Conservation (phyloP, 30 jellyfish, hydroid and myxozoan genomes). For the Aurelia coerulea region DNA sequence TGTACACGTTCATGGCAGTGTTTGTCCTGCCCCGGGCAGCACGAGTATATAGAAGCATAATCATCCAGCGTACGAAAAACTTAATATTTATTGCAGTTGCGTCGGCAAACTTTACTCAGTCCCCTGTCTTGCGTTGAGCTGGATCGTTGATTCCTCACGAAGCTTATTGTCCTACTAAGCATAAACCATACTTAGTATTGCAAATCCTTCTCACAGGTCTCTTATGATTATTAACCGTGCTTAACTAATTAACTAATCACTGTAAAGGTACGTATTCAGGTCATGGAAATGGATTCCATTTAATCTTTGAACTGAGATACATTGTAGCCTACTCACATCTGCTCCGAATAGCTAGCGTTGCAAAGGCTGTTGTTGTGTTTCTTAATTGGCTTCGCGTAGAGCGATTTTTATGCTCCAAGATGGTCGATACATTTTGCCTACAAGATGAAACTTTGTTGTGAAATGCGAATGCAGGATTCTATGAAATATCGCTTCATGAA, state of each 20-base stretch:
- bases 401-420: background rate
- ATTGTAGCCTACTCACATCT: slow-evolving; percentile 20
- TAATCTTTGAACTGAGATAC: slow-evolving; percentile 2
- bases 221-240: slow-evolving; percentile 38
- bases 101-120: slow-evolving; percentile 7
- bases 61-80: no score
- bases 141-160: background rate
- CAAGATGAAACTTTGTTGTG: no score
- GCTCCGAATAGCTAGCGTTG: slow-evolving; percentile 19
- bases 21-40: no score
- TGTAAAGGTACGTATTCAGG: slow-evolving; percentile 25
- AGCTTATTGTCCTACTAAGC: background rate
- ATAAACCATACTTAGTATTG: background rate
- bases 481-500: no score
- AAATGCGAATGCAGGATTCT: no score
- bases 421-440: background rate
- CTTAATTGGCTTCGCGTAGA: background rate
- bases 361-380: background rate
- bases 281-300: slow-evolving; percentile 19
- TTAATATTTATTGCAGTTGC: no score
- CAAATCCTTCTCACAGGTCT: slow-evolving; percentile 41
- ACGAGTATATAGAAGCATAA: no score
- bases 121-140: slow-evolving; percentile 1
- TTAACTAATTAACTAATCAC: slow-evolving; percentile 20
- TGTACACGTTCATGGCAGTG: no score